A percentile compares a stretch with the other conserved stretches of the same genome.
Conservation (phyloP, 2,797 vertebrate species). For the Pseudocheirus occidentalis region DNA sequence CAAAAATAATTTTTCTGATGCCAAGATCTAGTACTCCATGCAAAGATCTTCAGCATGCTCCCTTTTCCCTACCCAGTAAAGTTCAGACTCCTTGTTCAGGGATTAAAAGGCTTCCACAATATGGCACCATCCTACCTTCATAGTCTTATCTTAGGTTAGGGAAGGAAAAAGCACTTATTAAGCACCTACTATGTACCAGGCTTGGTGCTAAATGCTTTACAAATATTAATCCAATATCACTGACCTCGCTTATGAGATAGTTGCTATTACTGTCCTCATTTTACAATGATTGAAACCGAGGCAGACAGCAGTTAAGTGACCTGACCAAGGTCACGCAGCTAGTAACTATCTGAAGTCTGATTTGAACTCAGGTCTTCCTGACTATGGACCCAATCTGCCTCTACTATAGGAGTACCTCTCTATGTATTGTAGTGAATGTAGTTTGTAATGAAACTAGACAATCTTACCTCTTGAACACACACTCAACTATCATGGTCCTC, state of each 20-base stretch:
- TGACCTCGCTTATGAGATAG: background rate
- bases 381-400: too few species aligned
- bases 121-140: background rate
- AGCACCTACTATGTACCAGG: background rate
- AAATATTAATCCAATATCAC: background rate
- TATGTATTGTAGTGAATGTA: too few species aligned
- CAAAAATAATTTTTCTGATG: background rate
- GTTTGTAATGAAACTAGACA: too few species aligned
- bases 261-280: background rate
- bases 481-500: too few species aligned
- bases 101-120: background rate
- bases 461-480: too few species aligned
- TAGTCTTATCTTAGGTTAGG: background rate
- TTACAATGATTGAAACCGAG: background rate
- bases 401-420: too few species aligned
- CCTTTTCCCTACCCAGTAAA: background rate
- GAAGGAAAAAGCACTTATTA: background rate
- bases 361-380: background rate
- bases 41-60: background rate
- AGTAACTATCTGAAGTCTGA: background rate
- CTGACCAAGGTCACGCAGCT: background rate
- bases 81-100: background rate
- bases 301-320: background rate
- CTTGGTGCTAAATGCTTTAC: background rate
- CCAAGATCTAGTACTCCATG: background rate